Evolutionary conservation across 2,888 invertebrate genomes (phyloP).

Genomic region (Ennomos quercinarius): DNA sequence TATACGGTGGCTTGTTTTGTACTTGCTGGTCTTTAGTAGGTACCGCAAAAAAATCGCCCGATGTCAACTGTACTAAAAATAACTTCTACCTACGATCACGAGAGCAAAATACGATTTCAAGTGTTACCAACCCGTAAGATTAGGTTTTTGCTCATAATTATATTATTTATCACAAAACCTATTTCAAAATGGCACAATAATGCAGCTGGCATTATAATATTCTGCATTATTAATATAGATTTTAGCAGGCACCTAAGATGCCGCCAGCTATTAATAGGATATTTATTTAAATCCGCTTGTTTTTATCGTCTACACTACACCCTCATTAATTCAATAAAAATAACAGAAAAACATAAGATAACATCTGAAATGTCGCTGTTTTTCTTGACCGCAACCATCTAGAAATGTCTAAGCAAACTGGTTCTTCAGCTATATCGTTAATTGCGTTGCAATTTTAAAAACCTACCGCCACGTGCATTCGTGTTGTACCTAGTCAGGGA

Average conservation of each 20-base stretch:
- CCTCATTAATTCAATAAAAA: constrained; percentile 1
- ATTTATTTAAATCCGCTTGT: background rate
- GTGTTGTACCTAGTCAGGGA: no score
- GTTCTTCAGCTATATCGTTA: background rate
- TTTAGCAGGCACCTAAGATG: no score
- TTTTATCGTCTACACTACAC: background rate
- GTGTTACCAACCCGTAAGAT: constrained; percentile 9
- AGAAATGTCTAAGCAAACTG: constrained; percentile 19
- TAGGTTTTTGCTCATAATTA: background rate
- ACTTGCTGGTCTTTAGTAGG: constrained; percentile 18
- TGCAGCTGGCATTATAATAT: no score
- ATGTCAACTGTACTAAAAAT: constrained; percentile 30
- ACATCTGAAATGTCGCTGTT: constrained; percentile 1
- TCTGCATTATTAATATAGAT: no score
- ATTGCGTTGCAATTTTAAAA: no score
- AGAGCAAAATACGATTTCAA: constrained; percentile 21
- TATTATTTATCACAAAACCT: no score
- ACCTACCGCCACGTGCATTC: no score
- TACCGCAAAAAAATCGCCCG: constrained; percentile 20
- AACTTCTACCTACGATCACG: constrained; percentile 15
- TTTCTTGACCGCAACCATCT: constrained; percentile 11
- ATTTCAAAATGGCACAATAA: no score
- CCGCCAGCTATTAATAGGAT: background rate
- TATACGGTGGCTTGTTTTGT: background rate
- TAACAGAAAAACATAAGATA: constrained; percentile 9